phyloP scores from a whole-genome alignment of 2,113 vertebrate species.

The Salvator merianae region DNA sequence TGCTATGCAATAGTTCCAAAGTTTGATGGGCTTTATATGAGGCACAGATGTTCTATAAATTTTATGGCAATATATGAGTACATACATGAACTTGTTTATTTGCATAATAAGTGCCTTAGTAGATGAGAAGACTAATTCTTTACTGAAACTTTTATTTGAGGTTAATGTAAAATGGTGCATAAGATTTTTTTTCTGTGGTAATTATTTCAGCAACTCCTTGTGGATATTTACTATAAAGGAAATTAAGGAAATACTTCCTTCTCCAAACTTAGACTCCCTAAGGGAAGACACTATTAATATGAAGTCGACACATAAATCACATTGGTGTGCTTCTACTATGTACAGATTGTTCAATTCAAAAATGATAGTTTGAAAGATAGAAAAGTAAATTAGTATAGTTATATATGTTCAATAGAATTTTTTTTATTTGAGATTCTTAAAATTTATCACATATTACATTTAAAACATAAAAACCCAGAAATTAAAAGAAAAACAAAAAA shows the following conservation, averaged over 20 bases:
- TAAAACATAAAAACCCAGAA: too few relatives aligned
- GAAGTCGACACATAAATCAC: neutral
- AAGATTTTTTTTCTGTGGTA: neutral
- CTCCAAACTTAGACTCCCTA: neutral
- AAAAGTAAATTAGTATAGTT: too few relatives aligned
- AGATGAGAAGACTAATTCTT: neutral
- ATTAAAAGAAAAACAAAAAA: too few relatives aligned
- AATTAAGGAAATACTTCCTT: neutral
- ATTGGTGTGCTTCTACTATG: neutral
- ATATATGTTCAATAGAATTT: too few relatives aligned
- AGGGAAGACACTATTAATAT: neutral
- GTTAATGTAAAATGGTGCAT: neutral
- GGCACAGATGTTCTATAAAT: neutral
- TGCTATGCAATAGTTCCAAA: neutral
- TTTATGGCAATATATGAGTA: neutral
- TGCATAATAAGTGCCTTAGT: neutral
- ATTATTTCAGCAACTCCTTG: neutral
- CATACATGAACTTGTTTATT: neutral
- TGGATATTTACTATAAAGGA: neutral
- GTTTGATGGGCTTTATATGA: slow-evolving; percentile 12
- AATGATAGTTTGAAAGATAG: too few relatives aligned
- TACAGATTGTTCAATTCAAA: neutral
- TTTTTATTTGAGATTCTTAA: too few relatives aligned
- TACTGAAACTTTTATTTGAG: neutral
- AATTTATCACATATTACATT: too few relatives aligned